phyloP scores from a whole-genome alignment of 1,140 invertebrate species.

The Cydia fagiglandana region DNA sequence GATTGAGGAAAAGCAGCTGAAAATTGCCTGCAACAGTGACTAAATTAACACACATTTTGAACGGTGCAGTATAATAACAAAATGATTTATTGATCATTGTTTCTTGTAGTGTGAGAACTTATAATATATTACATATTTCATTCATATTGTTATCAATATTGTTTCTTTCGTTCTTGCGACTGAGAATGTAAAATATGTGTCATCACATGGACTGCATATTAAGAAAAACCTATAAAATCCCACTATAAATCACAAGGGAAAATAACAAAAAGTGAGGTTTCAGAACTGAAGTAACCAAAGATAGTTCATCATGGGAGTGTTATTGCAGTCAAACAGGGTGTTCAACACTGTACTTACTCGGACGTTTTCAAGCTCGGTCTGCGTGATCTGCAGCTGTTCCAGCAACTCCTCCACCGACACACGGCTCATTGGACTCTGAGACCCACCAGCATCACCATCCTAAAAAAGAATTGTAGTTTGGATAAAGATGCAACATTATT shows the following conservation, averaged over 20 bases:
- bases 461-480: slow-evolving; percentile 56
- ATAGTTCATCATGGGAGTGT: slow-evolving; percentile 37
- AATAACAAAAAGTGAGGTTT: not conserved
- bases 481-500: too few species aligned
- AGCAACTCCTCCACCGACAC: slow-evolving; percentile 88
- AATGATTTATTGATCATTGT: too few species aligned
- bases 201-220: too few species aligned
- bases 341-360: slow-evolving; percentile 81
- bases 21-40: not conserved
- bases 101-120: too few species aligned
- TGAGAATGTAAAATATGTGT: too few species aligned
- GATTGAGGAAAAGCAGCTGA: not conserved
- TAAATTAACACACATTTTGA: not conserved
- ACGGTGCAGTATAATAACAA: too few species aligned
- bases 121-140: too few species aligned
- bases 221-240: too few species aligned
- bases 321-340: slow-evolving; percentile 34
- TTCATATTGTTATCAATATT: too few species aligned
- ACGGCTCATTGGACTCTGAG: slow-evolving; percentile 78
- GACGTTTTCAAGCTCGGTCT: slow-evolving; percentile 90
- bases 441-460: slow-evolving; percentile 81
- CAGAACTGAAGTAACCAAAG: slow-evolving; percentile 33
- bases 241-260: not conserved
- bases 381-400: slow-evolving; percentile 88
- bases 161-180: too few species aligned